Evolutionary conservation across 2,797 vertebrate genomes (phyloP), one percentile per base, ranked within the genome.

Genomic region (Columba guinea): DNA sequence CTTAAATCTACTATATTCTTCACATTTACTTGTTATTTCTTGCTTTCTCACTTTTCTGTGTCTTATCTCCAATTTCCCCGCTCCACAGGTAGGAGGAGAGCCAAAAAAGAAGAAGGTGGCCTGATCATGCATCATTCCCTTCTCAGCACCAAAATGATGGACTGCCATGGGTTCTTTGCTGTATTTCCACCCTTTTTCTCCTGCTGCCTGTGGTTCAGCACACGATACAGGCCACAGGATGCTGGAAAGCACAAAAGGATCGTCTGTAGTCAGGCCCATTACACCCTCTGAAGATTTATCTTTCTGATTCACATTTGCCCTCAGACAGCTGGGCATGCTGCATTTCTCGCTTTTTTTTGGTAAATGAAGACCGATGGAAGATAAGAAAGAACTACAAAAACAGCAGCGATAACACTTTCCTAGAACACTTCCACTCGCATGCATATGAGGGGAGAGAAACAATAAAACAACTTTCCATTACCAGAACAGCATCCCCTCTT

Each of bases 391-490:
- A 49, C 80, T 80, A 93, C 80, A 93, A 84, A 93, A 94, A 59
- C 92, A 79, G 65, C 89, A 85, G 87, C 0, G 21, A 77, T 95
- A 96, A 95, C 35, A 10, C 78, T 80, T 94, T 51, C 80, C 87
- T 81, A 86, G 86, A 91, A 79, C 73, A 89, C 65, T 89, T 94
- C 65, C 62, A 87, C 80, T 87, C 0, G 2, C 90, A 89, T 73
- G 52, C 35, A 5, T 95, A 91, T 75, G 44, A 68, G 59, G 53
- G 71, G 20, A 93, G 56, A 95, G 59, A 35, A 96, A 93, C 94
- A 96, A 94, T 96, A 95, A 96, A 95, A 94, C 96, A 97, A 96
- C 87, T 93, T 97, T 92, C 93, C 85, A 93, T 92, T 93, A 94
- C 85, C 44, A 56, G 64, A 97, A 93, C 67, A 92, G 76, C 83